phyloP scores from a whole-genome alignment of 2,113 vertebrate genomes.

The Furnarius figulus region DNA sequence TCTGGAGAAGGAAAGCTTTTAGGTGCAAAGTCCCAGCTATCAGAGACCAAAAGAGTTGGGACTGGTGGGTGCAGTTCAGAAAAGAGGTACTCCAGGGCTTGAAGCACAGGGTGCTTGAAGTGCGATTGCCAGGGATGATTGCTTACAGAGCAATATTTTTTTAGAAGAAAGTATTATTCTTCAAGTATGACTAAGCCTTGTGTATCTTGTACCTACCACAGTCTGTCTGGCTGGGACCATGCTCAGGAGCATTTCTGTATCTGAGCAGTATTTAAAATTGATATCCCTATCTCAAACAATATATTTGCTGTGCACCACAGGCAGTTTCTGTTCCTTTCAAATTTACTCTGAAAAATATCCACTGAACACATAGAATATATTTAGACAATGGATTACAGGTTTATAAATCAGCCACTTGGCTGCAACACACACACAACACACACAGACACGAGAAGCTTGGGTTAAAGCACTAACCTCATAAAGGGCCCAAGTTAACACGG shows the following conservation, averaged over 20 bases:
- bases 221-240: fast-evolving
- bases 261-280: not conserved
- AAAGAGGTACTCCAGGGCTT: not conserved
- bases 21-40: not conserved
- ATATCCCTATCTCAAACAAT: not conserved
- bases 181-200: not conserved
- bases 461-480: not conserved
- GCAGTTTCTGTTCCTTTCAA: not conserved
- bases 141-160: not conserved
- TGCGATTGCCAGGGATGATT: not conserved
- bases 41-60: not conserved
- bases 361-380: not conserved
- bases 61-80: not conserved
- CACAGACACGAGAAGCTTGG: not conserved
- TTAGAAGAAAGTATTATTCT: not conserved
- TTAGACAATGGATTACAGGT: no score
- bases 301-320: not conserved
- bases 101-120: not conserved
- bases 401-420: fast-evolving
- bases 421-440: not conserved
- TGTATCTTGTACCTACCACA: not conserved
- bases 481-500: fast-evolving
- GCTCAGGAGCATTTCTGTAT: not conserved
- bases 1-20: not conserved
- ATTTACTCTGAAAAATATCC: not conserved